phyloP scores from a whole-genome alignment of 2,797 vertebrate genomes.

The Alcedo quadribrachys region DNA sequence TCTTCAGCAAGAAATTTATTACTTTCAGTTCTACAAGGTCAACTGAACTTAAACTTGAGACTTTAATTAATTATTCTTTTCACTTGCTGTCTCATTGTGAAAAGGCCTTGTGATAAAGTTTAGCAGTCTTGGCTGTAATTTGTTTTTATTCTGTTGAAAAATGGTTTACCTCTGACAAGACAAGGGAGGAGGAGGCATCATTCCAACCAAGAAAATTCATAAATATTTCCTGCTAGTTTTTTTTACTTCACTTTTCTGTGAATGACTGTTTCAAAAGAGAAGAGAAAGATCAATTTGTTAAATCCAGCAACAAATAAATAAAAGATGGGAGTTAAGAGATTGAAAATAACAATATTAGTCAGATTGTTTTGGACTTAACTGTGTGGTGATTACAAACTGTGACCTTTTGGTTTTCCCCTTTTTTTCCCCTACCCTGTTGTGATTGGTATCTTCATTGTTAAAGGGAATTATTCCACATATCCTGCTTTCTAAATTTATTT shows the following conservation, averaged over 20 bases:
- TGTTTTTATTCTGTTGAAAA: slow-evolving; percentile 27
- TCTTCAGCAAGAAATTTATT: slow-evolving; percentile 1
- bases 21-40: neutral
- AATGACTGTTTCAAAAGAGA: neutral
- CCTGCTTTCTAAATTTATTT: neutral
- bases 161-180: neutral
- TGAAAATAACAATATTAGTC: neutral
- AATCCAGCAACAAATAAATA: neutral
- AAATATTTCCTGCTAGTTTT: neutral
- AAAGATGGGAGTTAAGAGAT: neutral
- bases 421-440: neutral
- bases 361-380: neutral
- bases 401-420: neutral
- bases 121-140: neutral
- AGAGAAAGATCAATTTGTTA: neutral
- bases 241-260: neutral
- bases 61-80: neutral
- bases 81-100: neutral
- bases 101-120: neutral
- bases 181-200: neutral
- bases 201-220: neutral
- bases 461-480: neutral
- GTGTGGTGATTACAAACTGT: neutral
- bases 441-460: neutral
- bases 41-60: neutral